A percentile compares a stretch with the other conserved stretches of the same genome.
Conservation (phyloP, 2,113 vertebrate species). For the Equus przewalskii region DNA sequence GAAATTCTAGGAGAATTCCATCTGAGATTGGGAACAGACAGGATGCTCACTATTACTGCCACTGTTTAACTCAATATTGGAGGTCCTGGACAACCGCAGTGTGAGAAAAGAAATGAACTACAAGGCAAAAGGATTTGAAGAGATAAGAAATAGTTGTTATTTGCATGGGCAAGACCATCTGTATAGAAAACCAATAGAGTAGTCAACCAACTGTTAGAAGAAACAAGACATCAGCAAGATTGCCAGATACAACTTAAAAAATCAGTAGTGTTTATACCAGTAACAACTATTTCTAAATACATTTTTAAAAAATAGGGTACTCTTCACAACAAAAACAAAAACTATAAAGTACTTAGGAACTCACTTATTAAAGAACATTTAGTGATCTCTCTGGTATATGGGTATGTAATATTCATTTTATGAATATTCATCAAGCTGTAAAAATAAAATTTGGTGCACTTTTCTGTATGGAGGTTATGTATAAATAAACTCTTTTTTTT, state of each 20-base stretch:
- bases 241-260: neutral
- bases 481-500: neutral
- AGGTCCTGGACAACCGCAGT: neutral
- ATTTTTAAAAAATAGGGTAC: neutral
- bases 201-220: neutral
- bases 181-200: neutral
- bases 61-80: neutral
- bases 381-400: neutral
- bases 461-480: neutral
- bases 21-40: neutral
- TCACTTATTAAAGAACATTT: conserved; percentile 7
- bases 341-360: neutral
- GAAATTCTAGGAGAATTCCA: conserved; percentile 17
- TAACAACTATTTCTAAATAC: neutral
- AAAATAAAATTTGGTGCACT: neutral
- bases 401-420: neutral
- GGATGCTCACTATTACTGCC: neutral
- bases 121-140: neutral
- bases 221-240: neutral
- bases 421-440: neutral
- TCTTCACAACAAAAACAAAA: conserved; percentile 23
- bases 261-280: neutral
- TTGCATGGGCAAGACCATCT: neutral
- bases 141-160: conserved; percentile 7
- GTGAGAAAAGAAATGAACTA: neutral